Percentiles rank a stretch among this genome's conserved stretches.
phyloP scores from a whole-genome alignment of 2,113 vertebrate genomes.

The Gracilinanus agilis region DNA sequence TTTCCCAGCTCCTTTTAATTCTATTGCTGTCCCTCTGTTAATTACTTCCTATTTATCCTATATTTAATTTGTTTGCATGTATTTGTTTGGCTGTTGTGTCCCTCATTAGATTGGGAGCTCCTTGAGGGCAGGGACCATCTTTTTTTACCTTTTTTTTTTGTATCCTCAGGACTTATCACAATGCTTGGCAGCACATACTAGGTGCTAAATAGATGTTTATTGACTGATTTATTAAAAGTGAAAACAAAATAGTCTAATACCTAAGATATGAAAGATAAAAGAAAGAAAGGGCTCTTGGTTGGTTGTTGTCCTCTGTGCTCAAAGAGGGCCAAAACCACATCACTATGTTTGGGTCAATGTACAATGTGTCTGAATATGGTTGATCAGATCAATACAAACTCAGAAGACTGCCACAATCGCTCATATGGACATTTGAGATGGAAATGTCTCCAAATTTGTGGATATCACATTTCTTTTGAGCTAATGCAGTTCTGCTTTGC shows the following conservation, averaged over 20 bases:
- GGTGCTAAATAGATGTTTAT: neutral
- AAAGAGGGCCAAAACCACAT: too few relatives aligned
- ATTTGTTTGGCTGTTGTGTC: neutral
- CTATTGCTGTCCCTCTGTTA: neutral
- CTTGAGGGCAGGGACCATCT: neutral
- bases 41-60: neutral
- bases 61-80: neutral
- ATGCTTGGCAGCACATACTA: neutral
- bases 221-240: neutral
- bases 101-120: neutral
- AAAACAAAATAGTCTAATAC: neutral
- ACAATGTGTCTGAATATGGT: too few relatives aligned
- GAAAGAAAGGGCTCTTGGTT: neutral
- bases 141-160: neutral
- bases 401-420: too few relatives aligned
- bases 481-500: too few relatives aligned
- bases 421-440: too few relatives aligned
- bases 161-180: neutral
- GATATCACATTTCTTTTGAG: too few relatives aligned
- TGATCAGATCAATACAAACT: too few relatives aligned
- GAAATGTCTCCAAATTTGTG: too few relatives aligned
- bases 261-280: neutral
- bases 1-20: neutral
- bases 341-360: too few relatives aligned
- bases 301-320: too few relatives aligned